Conservation (phyloP, 2,113 vertebrate genomes). For the Carassius auratus region DNA sequence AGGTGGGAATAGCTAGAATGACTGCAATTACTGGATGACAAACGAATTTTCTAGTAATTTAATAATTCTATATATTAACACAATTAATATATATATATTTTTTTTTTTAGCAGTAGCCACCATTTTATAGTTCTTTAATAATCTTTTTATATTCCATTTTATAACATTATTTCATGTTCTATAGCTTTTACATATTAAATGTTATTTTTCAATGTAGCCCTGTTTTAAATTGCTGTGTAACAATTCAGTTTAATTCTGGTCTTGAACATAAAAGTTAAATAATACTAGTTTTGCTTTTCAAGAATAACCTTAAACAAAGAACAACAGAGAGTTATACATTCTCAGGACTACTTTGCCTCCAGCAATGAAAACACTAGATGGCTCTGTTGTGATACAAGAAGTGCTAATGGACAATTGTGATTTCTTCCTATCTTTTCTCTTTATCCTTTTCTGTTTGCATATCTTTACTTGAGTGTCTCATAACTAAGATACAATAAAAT, state of each 20-base stretch:
- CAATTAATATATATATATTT: too few species aligned
- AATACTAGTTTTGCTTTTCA: background rate
- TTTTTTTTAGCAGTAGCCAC: too few species aligned
- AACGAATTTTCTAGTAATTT: background rate
- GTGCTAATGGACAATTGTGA: background rate
- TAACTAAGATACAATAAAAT: conserved; percentile 27
- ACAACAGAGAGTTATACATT: background rate
- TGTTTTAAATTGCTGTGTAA: background rate
- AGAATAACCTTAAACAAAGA: background rate
- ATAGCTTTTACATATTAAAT: background rate
- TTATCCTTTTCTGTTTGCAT: conserved; percentile 2
- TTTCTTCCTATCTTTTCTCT: background rate
- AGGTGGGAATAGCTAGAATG: background rate
- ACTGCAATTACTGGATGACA: background rate
- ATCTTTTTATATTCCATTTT: background rate
- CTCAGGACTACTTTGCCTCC: background rate
- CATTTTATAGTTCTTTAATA: background rate
- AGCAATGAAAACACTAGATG: conserved; percentile 71
- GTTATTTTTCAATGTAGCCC: background rate
- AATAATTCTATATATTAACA: too few species aligned
- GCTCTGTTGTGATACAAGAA: conserved; percentile 67
- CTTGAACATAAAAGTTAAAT: background rate
- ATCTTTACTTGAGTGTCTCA: conserved; percentile 33
- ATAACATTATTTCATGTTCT: background rate
- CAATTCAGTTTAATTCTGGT: background rate